phyloP scores from a whole-genome alignment of 2,797 vertebrate species.

The Sphenodon punctatus region DNA sequence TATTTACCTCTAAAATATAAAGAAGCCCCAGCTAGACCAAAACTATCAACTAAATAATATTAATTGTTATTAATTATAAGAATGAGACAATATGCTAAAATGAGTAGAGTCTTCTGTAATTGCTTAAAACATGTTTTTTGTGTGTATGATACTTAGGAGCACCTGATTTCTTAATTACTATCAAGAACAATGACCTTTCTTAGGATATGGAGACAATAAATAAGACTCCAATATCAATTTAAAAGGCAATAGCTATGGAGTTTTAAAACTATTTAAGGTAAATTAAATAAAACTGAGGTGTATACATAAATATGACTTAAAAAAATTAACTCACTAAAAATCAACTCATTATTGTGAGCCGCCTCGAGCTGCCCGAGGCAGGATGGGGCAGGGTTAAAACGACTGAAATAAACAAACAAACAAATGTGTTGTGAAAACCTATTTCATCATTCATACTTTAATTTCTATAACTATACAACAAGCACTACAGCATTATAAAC shows the following conservation, averaged over 20 bases:
- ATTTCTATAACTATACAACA: neutral
- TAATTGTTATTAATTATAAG: neutral
- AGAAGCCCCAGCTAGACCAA: neutral
- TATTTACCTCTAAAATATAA: neutral
- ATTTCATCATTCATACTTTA: neutral
- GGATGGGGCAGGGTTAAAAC: no score
- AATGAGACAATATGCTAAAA: conserved; percentile 2
- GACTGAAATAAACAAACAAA: no score
- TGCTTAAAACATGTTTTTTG: neutral
- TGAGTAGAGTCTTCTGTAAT: neutral
- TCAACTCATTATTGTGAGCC: no score
- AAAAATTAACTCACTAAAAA: neutral
- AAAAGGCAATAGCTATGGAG: neutral
- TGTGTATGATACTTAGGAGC: neutral
- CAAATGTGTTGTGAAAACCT: neutral
- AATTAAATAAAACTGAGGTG: neutral
- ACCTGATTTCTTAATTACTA: conserved; percentile 31
- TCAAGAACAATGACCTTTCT: conserved; percentile 35
- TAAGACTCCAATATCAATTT: neutral
- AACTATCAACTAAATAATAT: neutral
- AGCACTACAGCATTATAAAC: neutral
- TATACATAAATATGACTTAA: neutral
- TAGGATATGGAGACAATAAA: neutral
- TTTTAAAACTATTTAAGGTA: neutral
- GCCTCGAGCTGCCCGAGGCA: no score